These are phyloP conservation scores for Hypselothyrea guttata DNA, from an alignment of 2,888 invertebrate genomes.

Conservation along the genomic window DNA sequence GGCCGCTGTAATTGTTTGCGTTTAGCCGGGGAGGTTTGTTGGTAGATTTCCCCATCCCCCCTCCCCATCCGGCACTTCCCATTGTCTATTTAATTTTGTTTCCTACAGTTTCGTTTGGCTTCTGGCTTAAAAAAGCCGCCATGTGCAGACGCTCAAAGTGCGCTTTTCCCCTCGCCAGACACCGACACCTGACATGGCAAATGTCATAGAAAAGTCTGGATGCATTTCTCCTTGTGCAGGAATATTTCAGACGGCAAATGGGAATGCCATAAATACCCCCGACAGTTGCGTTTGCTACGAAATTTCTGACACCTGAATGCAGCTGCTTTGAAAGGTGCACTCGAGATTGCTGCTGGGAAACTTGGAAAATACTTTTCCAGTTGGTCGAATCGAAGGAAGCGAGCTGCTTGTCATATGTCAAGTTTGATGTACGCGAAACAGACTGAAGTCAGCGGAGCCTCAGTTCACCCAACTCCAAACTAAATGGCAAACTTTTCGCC, in stretches of 20 bases:
- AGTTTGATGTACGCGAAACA: constrained; percentile 2
- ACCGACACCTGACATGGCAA: constrained; percentile 19
- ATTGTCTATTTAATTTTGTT: constrained; percentile 24
- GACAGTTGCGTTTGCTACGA: constrained; percentile 33
- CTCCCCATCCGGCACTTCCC: not conserved
- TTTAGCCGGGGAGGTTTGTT: not conserved
- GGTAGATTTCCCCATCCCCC: too few relatives aligned
- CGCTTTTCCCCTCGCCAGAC: constrained; percentile 22
- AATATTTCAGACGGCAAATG: not conserved
- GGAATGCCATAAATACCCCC: constrained; percentile 8
- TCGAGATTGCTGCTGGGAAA: constrained; percentile 29
- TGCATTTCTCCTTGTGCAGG: not conserved
- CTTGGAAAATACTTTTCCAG: constrained; percentile 9
- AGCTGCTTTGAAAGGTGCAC: constrained; percentile 33
- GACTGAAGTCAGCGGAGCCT: not conserved
- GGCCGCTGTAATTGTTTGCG: constrained; percentile 57
- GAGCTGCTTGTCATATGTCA: not conserved
- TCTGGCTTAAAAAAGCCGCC: constrained; percentile 35
- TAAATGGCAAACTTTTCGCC: not conserved
- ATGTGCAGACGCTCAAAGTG: constrained; percentile 37
- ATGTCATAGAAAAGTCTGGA: constrained; percentile 27
- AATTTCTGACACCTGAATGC: constrained; percentile 40
- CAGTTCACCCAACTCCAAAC: not conserved
- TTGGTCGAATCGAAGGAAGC: too few relatives aligned
- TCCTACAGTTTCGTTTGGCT: constrained; percentile 35